These are phyloP conservation scores for Zosterops pallidus DNA, from an alignment of 2,113 vertebrate species.

Conservation along the genomic window DNA sequence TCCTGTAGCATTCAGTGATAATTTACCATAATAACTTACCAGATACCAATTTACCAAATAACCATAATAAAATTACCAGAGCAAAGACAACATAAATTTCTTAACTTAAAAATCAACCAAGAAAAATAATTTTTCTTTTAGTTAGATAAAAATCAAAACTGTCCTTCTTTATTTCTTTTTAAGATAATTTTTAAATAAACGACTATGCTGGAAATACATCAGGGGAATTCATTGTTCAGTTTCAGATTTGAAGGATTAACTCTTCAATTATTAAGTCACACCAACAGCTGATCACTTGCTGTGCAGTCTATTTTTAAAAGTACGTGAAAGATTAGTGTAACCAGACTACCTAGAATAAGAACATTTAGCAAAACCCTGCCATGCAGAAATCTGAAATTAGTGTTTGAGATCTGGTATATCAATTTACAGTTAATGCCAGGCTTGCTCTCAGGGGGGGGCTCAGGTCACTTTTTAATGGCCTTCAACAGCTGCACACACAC, in stretches of 20 bases:
- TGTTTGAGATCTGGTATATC: neutral
- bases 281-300: neutral
- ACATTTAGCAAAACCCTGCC: neutral
- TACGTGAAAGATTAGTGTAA: neutral
- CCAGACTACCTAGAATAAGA: neutral
- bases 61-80: neutral
- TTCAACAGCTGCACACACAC: slow-evolving; percentile 20
- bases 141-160: neutral
- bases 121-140: neutral
- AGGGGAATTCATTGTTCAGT: neutral
- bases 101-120: neutral
- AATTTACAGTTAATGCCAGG: slow-evolving; percentile 27
- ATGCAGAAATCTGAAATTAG: neutral
- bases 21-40: neutral
- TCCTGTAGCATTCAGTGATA: neutral
- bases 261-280: neutral
- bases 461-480: slow-evolving; percentile 9
- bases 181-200: neutral
- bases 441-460: neutral
- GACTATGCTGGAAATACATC: neutral
- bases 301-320: neutral
- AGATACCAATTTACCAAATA: too few species aligned
- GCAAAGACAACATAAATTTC: neutral
- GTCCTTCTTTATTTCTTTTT: neutral
- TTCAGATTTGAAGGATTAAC: neutral